A percentile compares a stretch with the other conserved stretches of the same genome.
Evolutionary conservation across 1,140 invertebrate genomes (phyloP).

Genomic region (Zaprionus inermis): DNA sequence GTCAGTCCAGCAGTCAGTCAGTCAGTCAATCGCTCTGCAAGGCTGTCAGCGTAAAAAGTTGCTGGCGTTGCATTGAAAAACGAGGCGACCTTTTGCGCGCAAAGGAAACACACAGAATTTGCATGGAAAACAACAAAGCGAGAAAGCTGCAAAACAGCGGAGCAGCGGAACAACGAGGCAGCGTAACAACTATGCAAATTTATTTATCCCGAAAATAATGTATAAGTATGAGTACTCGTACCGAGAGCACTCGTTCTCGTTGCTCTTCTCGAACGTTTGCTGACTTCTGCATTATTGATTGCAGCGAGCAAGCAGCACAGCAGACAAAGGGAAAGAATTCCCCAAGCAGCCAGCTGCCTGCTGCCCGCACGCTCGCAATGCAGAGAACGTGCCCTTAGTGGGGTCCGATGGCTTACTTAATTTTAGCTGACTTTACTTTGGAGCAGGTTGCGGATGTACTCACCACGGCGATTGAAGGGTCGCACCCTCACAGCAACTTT

Average conservation of each 20-base stretch:
- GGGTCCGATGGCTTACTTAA: conserved; percentile 25
- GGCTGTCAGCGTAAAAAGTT: conserved; percentile 56
- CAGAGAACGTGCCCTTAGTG: conserved; percentile 9
- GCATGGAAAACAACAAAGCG: conserved; percentile 24
- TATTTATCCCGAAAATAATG: conserved; percentile 64
- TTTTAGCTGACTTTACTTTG: conserved; percentile 7
- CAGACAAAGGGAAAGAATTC: conserved; percentile 16
- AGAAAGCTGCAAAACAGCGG: not conserved
- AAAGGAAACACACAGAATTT: conserved; percentile 47
- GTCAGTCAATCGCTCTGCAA: conserved; percentile 35
- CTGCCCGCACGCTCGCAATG: not conserved
- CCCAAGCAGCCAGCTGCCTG: not conserved
- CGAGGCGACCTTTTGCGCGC: conserved; percentile 53
- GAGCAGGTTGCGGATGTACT: conserved; percentile 70
- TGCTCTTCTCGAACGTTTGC: conserved; percentile 16
- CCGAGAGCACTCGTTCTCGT: not conserved
- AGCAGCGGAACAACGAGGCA: conserved; percentile 11
- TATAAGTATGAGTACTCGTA: conserved; percentile 14
- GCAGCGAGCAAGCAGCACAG: conserved; percentile 22
- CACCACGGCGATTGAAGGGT: conserved; percentile 98
- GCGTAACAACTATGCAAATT: conserved; percentile 60
- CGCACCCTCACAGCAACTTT: conserved; percentile 98
- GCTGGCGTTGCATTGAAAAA: conserved; percentile 67
- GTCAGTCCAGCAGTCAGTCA: conserved; percentile 22
- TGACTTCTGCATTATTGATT: conserved; percentile 52